These are phyloP conservation scores for Monomorium pharaonis DNA, from an alignment of 1,140 invertebrate genomes.

Conservation along the genomic window DNA sequence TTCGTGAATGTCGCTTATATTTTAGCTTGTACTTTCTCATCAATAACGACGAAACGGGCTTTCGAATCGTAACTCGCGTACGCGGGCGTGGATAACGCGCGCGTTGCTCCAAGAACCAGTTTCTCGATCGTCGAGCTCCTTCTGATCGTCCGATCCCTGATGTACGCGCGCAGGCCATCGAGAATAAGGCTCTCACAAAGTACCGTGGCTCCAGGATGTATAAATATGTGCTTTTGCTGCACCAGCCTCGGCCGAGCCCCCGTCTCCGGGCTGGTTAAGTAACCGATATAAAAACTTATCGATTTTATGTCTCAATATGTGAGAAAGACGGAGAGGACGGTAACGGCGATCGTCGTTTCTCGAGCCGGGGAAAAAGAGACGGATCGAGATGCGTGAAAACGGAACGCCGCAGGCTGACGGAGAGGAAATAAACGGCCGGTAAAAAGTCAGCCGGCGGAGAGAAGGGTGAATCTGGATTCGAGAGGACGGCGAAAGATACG, in stretches of 20 bases:
- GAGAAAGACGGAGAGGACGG: slow-evolving; percentile 24
- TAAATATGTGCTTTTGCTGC: slow-evolving; percentile 64
- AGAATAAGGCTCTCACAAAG: slow-evolving; percentile 45
- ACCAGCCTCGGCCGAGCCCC: neutral
- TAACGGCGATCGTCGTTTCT: slow-evolving; percentile 43
- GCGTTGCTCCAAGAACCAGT: slow-evolving; percentile 58
- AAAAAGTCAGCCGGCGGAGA: slow-evolving; percentile 57
- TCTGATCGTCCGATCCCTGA: slow-evolving; percentile 58
- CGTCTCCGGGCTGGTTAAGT: slow-evolving; percentile 33
- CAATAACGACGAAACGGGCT: slow-evolving; percentile 41
- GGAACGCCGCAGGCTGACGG: slow-evolving; percentile 16
- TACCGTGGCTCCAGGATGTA: slow-evolving; percentile 57
- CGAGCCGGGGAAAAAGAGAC: slow-evolving; percentile 54
- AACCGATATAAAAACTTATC: slow-evolving; percentile 69
- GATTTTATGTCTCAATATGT: slow-evolving; percentile 76
- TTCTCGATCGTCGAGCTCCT: slow-evolving; percentile 48
- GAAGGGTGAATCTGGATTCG: neutral
- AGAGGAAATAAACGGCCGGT: slow-evolving; percentile 40
- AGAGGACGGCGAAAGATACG: neutral
- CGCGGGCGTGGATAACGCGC: slow-evolving; percentile 59
- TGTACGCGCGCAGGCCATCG: slow-evolving; percentile 6
- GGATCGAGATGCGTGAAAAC: slow-evolving; percentile 60
- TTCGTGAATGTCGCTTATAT: neutral
- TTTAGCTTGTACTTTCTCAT: slow-evolving; percentile 54
- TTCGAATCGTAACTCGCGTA: slow-evolving; percentile 64